Conservation (phyloP, 1,140 invertebrate species). For the Heterodera schachtii region DNA sequence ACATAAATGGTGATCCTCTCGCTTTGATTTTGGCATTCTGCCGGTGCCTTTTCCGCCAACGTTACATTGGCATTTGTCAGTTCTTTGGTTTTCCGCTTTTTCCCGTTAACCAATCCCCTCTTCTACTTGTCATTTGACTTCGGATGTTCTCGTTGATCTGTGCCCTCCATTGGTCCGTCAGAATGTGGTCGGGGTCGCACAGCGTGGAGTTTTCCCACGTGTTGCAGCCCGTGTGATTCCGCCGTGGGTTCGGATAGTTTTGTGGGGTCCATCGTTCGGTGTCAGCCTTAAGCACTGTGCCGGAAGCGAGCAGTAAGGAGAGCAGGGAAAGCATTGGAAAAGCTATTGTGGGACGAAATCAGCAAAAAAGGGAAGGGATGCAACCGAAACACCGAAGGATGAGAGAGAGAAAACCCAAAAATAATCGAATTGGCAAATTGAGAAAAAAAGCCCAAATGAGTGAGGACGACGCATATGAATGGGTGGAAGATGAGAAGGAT, state of each 20-base stretch:
- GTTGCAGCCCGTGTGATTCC: conserved; percentile 51
- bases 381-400: neutral
- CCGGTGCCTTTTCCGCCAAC: conserved; percentile 53
- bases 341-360: neutral
- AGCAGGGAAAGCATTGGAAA: conserved; percentile 52
- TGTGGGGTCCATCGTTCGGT: conserved; percentile 56
- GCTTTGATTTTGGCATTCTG: conserved; percentile 43
- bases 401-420: neutral
- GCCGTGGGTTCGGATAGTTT: conserved; percentile 53
- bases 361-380: neutral
- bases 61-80: conserved; percentile 45
- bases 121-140: conserved; percentile 49
- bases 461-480: neutral
- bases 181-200: conserved; percentile 58
- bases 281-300: conserved; percentile 54
- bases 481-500: neutral
- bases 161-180: conserved; percentile 57
- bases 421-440: neutral
- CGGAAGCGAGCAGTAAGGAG: conserved; percentile 54
- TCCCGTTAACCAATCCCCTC: neutral
- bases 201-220: conserved; percentile 57
- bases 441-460: no score
- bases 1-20: conserved; percentile 54
- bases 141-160: conserved; percentile 55
- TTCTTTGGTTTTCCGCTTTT: conserved; percentile 31